These are phyloP conservation scores for Sander vitreus DNA, from an alignment of 2,113 vertebrate genomes.

Conservation along the genomic window DNA sequence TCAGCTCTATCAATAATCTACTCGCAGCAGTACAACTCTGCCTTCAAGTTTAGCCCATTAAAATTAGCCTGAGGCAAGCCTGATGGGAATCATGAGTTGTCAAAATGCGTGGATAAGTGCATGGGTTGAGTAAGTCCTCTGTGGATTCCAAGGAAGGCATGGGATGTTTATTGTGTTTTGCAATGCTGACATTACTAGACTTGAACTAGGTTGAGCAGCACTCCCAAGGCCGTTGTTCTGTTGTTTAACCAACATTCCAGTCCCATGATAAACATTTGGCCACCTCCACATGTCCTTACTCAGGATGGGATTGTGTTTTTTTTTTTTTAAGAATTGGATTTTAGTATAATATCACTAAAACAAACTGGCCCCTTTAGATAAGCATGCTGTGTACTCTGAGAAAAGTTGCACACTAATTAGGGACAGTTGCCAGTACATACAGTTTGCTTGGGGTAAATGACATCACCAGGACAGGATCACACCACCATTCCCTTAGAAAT, in stretches of 20 bases:
- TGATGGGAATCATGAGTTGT: constrained; percentile 44
- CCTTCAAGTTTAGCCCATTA: constrained; percentile 53
- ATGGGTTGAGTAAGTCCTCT: constrained; percentile 13
- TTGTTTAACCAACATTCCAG: constrained; percentile 30
- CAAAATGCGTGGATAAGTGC: constrained; percentile 29
- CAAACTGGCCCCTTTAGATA: constrained; percentile 38
- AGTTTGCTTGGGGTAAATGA: constrained; percentile 5
- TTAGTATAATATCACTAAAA: constrained; percentile 26
- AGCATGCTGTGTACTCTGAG: constrained; percentile 17
- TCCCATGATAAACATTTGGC: constrained; percentile 36
- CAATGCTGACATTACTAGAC: constrained; percentile 25
- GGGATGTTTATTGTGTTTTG: constrained; percentile 42
- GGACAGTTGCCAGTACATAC: constrained; percentile 22
- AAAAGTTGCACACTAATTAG: neutral
- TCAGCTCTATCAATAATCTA: constrained; percentile 19
- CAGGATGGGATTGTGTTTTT: constrained; percentile 5
- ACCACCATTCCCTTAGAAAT: constrained; percentile 9
- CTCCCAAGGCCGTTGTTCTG: neutral
- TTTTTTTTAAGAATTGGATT: neutral
- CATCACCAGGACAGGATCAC: neutral
- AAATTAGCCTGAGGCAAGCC: constrained; percentile 55
- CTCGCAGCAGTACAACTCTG: constrained; percentile 3
- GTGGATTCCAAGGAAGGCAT: constrained; percentile 5
- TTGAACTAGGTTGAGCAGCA: constrained; percentile 8
- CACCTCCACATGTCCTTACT: constrained; percentile 25